Percentiles rank a stretch among this genome's conserved stretches.
These are phyloP conservation scores for Gastracanthus pulcherrimus DNA, from an alignment of 2,888 invertebrate genomes.

Conservation along the genomic window DNA sequence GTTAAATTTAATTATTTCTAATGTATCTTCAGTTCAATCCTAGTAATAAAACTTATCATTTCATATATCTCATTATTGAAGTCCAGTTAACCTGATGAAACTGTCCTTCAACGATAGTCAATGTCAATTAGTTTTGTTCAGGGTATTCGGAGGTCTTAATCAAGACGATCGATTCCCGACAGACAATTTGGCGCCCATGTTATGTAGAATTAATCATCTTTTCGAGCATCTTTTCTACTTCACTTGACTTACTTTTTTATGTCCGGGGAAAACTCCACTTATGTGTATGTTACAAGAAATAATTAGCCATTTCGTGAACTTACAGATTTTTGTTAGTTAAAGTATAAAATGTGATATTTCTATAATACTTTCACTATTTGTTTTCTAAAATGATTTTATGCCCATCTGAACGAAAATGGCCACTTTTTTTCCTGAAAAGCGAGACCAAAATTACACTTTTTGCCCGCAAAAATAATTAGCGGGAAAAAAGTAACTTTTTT, in stretches of 20 bases:
- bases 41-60: background rate
- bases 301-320: too few species aligned
- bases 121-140: slow-evolving; percentile 1
- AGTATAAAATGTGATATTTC: too few species aligned
- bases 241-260: background rate
- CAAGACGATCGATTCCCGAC: background rate
- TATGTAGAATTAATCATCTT: background rate
- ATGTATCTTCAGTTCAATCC: background rate
- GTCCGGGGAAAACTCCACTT: background rate
- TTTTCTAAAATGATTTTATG: too few species aligned
- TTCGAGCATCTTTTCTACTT: background rate
- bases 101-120: background rate
- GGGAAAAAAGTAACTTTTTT: too few species aligned
- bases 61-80: slow-evolving; percentile 1
- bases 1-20: background rate
- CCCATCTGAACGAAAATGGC: too few species aligned
- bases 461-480: too few species aligned
- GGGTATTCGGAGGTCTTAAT: background rate
- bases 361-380: too few species aligned
- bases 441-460: too few species aligned
- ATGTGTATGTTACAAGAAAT: too few species aligned
- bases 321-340: too few species aligned
- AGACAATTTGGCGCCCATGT: slow-evolving; percentile 9
- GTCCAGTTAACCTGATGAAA: background rate
- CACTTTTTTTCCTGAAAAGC: too few species aligned